Evolutionary conservation across 2,888 invertebrate species (phyloP).

Genomic region (Sarcophaga rosellei): DNA sequence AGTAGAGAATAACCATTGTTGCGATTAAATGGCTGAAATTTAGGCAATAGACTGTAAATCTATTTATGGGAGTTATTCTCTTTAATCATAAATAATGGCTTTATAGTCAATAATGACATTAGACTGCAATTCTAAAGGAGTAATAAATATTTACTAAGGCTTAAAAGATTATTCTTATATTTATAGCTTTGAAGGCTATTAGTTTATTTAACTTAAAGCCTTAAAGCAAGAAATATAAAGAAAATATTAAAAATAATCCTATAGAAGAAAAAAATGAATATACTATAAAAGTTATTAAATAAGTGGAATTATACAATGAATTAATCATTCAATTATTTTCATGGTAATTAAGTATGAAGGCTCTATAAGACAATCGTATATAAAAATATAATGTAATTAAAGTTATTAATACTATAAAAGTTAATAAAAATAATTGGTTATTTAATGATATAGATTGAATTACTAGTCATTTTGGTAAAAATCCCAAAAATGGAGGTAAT

Average conservation of each 20-base stretch:
- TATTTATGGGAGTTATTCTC: constrained; percentile 83
- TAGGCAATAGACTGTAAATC: constrained; percentile 86
- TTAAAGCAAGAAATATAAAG: constrained; percentile 69
- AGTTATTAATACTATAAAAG: constrained; percentile 82
- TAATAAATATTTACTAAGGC: constrained; percentile 82
- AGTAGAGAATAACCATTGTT: constrained; percentile 87
- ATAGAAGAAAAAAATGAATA: constrained; percentile 74
- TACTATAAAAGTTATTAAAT: constrained; percentile 71
- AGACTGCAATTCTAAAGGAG: constrained; percentile 85
- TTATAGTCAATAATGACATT: constrained; percentile 82
- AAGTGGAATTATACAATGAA: constrained; percentile 78
- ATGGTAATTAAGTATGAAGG: constrained; percentile 82
- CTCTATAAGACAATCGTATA: constrained; percentile 82
- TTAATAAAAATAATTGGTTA: constrained; percentile 81
- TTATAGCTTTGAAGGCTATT: constrained; percentile 85
- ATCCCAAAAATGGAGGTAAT: constrained; percentile 84
- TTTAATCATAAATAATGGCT: constrained; percentile 81
- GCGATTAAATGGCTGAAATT: constrained; percentile 85
- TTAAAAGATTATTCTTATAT: constrained; percentile 83
- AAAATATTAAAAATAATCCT: constrained; percentile 74
- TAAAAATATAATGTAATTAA: constrained; percentile 84
- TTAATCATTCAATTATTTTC: constrained; percentile 81
- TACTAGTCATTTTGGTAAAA: constrained; percentile 84
- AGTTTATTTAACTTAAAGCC: constrained; percentile 85
- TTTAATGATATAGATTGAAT: constrained; percentile 83